These are phyloP conservation scores for Aphrocallistes beatrix DNA, from an alignment of 37 sponge, comb jelly and placozoan genomes.

Conservation along the genomic window DNA sequence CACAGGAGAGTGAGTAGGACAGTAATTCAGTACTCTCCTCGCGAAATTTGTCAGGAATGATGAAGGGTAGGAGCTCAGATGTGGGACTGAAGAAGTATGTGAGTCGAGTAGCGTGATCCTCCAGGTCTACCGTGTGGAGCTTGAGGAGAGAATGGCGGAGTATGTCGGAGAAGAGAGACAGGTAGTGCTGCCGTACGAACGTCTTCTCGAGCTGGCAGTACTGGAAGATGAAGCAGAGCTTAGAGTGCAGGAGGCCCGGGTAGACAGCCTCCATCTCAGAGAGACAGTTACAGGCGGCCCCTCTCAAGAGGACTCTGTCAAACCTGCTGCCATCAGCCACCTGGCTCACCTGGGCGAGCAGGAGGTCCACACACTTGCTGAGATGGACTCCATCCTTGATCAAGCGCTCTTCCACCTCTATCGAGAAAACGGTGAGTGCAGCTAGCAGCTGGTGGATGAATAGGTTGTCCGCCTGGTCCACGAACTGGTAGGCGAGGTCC, in stretches of 20 bases:
- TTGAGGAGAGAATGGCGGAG: not conserved
- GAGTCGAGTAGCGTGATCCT: not conserved
- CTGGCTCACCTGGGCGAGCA: not conserved
- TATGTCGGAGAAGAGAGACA: not conserved
- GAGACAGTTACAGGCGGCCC: not conserved
- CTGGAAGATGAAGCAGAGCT: not conserved
- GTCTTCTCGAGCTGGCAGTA: slow-evolving; percentile 18
- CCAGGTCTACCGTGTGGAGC: not conserved
- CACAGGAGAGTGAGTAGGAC: not conserved
- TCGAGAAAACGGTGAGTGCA: not conserved
- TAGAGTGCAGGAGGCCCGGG: not conserved
- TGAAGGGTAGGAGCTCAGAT: not conserved
- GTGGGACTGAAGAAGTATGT: not conserved
- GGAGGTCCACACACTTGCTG: not conserved
- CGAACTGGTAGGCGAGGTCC: not conserved
- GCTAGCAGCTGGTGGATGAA: not conserved
- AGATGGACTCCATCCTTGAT: not conserved
- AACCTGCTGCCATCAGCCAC: not conserved
- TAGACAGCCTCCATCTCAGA: not conserved
- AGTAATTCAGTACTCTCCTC: not conserved
- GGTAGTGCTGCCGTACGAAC: not conserved
- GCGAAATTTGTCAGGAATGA: not conserved
- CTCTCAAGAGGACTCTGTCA: not conserved
- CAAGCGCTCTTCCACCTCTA: not conserved
- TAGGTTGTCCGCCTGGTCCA: not conserved